Conservation (phyloP, 2,113 vertebrate species). For the Phoxinus phoxinus region DNA sequence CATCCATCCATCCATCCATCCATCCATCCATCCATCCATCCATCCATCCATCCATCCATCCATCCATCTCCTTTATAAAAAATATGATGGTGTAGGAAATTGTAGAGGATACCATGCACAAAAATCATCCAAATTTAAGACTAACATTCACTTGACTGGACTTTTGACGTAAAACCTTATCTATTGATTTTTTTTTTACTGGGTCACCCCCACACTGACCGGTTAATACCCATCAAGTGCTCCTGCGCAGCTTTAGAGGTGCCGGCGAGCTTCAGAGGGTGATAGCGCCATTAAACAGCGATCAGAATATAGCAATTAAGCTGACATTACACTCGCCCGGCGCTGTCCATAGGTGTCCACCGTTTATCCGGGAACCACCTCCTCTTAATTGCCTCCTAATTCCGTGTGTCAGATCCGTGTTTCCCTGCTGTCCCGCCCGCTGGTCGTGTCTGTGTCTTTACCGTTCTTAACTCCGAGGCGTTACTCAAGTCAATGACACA, state of each 20-base stretch:
- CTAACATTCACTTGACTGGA: neutral
- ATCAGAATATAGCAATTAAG: constrained; percentile 54
- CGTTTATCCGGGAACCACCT: constrained; percentile 66
- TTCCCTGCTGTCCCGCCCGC: constrained; percentile 70
- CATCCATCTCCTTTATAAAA: no score
- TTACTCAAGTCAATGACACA: constrained; percentile 90
- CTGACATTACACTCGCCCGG: constrained; percentile 46
- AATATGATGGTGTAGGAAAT: neutral
- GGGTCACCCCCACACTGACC: neutral
- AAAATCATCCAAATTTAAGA: neutral
- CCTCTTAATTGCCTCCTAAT: constrained; percentile 76
- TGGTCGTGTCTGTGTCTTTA: constrained; percentile 66
- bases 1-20: no score
- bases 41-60: no score
- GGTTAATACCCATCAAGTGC: neutral
- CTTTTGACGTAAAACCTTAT: neutral
- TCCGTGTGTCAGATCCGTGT: constrained; percentile 70
- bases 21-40: no score
- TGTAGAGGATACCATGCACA: neutral
- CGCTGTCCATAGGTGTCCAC: constrained; percentile 50
- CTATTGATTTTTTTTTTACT: neutral
- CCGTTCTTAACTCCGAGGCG: constrained; percentile 78
- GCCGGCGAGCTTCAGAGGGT: constrained; percentile 15
- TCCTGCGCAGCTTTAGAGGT: neutral
- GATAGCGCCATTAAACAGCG: constrained; percentile 46